These are phyloP conservation scores for Callosobruchus maculatus DNA, from an alignment of 2,888 invertebrate species.

Conservation along the genomic window DNA sequence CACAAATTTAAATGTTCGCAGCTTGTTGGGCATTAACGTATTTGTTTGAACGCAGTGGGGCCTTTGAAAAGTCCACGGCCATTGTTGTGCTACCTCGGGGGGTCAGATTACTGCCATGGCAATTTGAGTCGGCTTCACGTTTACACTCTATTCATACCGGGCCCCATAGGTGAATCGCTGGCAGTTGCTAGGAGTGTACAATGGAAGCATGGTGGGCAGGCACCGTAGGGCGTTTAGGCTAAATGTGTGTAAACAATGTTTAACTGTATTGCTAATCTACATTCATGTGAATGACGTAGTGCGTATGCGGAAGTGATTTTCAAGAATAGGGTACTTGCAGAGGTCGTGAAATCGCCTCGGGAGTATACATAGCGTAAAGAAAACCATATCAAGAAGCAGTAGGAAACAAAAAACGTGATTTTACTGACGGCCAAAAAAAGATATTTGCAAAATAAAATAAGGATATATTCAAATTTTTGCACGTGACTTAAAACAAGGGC, in stretches of 20 bases:
- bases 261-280: neutral
- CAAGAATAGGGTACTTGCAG: no score
- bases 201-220: neutral
- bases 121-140: neutral
- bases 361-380: no score
- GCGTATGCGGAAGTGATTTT: neutral
- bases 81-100: neutral
- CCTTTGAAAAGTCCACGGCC: neutral
- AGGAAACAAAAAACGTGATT: no score
- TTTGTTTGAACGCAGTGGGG: neutral
- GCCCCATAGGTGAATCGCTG: neutral
- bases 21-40: neutral
- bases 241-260: neutral
- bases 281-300: neutral
- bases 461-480: no score
- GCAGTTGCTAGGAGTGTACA: neutral
- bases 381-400: no score
- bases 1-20: neutral
- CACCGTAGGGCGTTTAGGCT: neutral
- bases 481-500: no score
- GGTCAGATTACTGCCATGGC: neutral
- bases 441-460: no score
- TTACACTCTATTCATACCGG: neutral
- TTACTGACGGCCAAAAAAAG: no score
- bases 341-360: no score